Percentiles rank a stretch among this genome's conserved stretches.
These are phyloP conservation scores for Drosophila pectinifera DNA, from an alignment of 1,140 invertebrate species.

Conservation along the genomic window DNA sequence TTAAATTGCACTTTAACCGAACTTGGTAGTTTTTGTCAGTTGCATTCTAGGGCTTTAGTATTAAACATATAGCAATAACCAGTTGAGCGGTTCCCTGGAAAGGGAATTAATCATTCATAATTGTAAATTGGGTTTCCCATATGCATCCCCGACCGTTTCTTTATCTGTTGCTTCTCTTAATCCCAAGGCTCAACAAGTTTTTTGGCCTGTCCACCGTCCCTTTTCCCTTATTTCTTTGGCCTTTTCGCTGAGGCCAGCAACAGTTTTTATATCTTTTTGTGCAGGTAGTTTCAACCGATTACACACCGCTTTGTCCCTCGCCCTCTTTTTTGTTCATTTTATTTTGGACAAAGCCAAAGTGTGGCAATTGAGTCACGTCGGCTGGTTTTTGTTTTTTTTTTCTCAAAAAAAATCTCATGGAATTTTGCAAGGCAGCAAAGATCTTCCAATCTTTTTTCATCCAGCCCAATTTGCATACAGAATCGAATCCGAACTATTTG, in stretches of 20 bases:
- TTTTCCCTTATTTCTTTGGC: constrained; percentile 26
- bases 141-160: constrained; percentile 29
- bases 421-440: constrained; percentile 9
- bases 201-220: constrained; percentile 35
- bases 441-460: constrained; percentile 8
- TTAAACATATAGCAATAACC: constrained; percentile 44
- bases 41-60: constrained; percentile 19
- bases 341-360: constrained; percentile 49
- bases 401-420: constrained; percentile 1
- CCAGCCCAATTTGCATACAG: constrained; percentile 40
- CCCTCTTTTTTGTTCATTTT: constrained; percentile 1
- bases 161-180: constrained; percentile 42
- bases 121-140: constrained; percentile 55
- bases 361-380: constrained; percentile 65
- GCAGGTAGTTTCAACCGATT: constrained; percentile 43
- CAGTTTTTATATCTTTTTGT: constrained; percentile 43
- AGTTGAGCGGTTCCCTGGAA: constrained; percentile 38
- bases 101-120: constrained; percentile 59
- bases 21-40: constrained; percentile 2
- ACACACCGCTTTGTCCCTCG: constrained; percentile 24
- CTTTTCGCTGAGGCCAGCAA: constrained; percentile 17
- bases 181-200: constrained; percentile 45
- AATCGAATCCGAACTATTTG: constrained; percentile 32
- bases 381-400: constrained; percentile 7
- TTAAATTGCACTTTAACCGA: constrained; percentile 2